Percentiles rank a stretch among this genome's conserved stretches.
Evolutionary conservation across 2,113 vertebrate genomes (phyloP).

Genomic region (Hucho hucho): DNA sequence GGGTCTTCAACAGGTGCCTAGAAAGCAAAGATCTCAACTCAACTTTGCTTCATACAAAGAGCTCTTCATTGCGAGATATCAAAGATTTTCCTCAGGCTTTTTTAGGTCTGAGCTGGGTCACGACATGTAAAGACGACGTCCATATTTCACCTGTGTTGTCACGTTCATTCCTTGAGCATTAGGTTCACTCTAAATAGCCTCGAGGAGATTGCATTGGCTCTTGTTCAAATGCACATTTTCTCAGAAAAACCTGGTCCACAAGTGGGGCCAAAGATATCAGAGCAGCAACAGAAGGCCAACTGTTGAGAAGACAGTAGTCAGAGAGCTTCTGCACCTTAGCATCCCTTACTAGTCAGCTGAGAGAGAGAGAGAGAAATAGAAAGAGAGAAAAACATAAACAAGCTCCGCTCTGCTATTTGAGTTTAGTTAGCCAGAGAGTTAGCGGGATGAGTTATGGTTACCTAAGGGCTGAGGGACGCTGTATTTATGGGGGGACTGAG

Average conservation of each 20-base stretch:
- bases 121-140: conserved; percentile 58
- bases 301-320: conserved; percentile 57
- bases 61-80: conserved; percentile 30
- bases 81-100: conserved; percentile 38
- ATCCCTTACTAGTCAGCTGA: conserved; percentile 54
- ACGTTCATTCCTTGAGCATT: conserved; percentile 64
- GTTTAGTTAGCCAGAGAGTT: conserved; percentile 80
- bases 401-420: conserved; percentile 77
- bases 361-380: conserved; percentile 1
- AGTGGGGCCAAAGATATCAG: conserved; percentile 60
- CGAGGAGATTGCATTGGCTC: conserved; percentile 64
- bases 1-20: neutral
- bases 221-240: conserved; percentile 67
- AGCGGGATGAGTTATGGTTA: conserved; percentile 84
- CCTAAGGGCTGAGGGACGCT: conserved; percentile 84
- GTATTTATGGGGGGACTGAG: conserved; percentile 98
- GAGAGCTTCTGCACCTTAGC: conserved; percentile 44
- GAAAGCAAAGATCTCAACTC: neutral
- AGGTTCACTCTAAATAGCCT: conserved; percentile 66
- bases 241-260: conserved; percentile 56
- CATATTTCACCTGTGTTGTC: conserved; percentile 56
- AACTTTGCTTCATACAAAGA: neutral
- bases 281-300: conserved; percentile 45
- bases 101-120: conserved; percentile 62
- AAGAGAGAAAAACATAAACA: conserved; percentile 63